phyloP scores from a whole-genome alignment of 1,140 invertebrate species.

The Oncopeltus fasciatus region DNA sequence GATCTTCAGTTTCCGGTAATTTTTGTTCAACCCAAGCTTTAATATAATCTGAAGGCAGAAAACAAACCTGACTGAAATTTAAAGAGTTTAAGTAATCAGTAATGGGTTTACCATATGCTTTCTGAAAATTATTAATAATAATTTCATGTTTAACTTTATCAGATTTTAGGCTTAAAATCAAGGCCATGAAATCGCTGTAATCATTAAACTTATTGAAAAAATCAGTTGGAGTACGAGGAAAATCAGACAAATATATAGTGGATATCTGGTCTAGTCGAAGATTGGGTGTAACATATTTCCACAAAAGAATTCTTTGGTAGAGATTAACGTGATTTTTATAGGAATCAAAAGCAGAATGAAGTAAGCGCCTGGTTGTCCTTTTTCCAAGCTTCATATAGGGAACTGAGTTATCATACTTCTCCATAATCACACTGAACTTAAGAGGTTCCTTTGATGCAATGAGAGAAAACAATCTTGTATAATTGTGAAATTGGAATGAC shows the following conservation, averaged over 20 bases:
- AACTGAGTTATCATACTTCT: background rate
- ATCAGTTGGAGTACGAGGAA: background rate
- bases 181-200: background rate
- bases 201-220: background rate
- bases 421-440: background rate
- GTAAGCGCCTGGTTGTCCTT: background rate
- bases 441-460: background rate
- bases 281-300: background rate
- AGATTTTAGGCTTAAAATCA: background rate
- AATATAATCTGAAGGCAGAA: background rate
- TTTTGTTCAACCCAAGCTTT: background rate
- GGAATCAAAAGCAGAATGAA: background rate
- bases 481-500: background rate
- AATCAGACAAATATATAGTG: background rate
- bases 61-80: background rate
- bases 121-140: background rate
- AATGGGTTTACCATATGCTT: background rate
- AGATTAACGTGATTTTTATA: background rate
- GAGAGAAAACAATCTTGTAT: background rate
- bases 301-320: conserved; percentile 1
- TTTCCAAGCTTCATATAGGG: conserved; percentile 9
- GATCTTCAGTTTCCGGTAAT: background rate
- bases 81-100: background rate
- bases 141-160: background rate
- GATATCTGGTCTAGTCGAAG: background rate